These are phyloP conservation scores for Microcebus tavaratra DNA, from an alignment of 2,113 vertebrate genomes.

Conservation along the genomic window DNA sequence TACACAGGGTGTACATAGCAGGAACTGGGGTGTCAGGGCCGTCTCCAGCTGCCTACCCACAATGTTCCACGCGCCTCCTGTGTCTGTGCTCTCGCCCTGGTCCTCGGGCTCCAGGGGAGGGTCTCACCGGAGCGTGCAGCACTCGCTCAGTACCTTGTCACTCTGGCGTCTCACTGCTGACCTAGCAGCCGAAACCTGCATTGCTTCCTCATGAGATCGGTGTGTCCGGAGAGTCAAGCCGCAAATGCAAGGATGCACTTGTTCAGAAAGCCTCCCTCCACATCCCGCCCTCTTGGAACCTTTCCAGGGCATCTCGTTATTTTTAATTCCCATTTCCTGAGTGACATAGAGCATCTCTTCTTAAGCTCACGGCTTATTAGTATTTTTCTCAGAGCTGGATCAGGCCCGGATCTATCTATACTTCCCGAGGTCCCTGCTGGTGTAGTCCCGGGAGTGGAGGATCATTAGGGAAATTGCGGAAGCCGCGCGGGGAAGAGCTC, in stretches of 20 bases:
- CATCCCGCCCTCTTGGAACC: neutral
- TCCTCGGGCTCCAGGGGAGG: neutral
- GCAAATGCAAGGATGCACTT: neutral
- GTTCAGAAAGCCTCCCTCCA: neutral
- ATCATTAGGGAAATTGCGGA: rapidly evolving
- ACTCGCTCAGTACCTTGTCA: too few species aligned
- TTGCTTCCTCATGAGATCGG: neutral
- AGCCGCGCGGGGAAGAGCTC: neutral
- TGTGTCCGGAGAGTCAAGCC: neutral
- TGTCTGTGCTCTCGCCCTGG: neutral
- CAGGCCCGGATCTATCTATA: neutral
- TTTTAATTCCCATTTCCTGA: neutral
- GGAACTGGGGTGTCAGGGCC: neutral
- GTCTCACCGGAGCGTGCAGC: neutral
- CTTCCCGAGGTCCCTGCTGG: neutral
- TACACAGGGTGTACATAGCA: rapidly evolving
- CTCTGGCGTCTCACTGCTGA: neutral
- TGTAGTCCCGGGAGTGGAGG: too few species aligned
- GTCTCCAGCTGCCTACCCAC: neutral
- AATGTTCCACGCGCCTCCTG: rapidly evolving
- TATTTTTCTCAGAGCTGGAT: neutral
- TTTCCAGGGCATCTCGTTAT: neutral
- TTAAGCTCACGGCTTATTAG: neutral
- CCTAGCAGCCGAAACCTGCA: neutral
- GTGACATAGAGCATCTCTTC: neutral